A percentile compares a stretch with the other conserved stretches of the same genome.
These are phyloP conservation scores for Galeopterus variegatus DNA, from an alignment of 2,113 vertebrate species.

Conservation along the genomic window DNA sequence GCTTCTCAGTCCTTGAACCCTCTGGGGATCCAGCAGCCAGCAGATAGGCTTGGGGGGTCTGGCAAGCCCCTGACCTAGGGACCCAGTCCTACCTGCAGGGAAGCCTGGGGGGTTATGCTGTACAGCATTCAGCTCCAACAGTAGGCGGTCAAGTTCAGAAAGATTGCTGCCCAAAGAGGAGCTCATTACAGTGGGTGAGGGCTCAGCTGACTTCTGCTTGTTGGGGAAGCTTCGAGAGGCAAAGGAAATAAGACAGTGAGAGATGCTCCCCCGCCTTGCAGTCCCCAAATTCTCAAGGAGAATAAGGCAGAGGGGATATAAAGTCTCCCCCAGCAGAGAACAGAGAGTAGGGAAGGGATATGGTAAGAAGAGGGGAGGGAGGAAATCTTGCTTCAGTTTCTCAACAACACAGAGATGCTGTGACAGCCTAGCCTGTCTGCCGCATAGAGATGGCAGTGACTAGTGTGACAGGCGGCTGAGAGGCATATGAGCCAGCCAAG, in stretches of 20 bases:
- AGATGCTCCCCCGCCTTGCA: rapidly evolving
- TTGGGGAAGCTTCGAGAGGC: constrained; percentile 94
- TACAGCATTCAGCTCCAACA: constrained; percentile 97
- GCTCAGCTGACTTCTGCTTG: constrained; percentile 96
- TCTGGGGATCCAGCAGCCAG: neutral
- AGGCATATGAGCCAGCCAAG: neutral
- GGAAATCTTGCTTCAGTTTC: constrained; percentile 68
- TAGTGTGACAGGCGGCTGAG: neutral
- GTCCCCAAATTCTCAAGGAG: neutral
- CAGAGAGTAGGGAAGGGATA: neutral
- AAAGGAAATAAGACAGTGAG: neutral
- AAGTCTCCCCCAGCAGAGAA: neutral
- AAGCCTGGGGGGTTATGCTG: constrained; percentile 94
- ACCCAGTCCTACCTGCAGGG: constrained; percentile 90
- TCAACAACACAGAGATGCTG: neutral
- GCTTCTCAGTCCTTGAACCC: neutral
- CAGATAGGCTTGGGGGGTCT: neutral
- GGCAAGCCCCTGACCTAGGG: neutral
- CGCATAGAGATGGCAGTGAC: rapidly evolving
- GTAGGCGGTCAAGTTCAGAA: constrained; percentile 97
- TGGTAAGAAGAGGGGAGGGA: neutral
- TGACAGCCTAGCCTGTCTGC: neutral
- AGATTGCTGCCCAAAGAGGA: constrained; percentile 96
- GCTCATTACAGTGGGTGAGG: constrained; percentile 94
- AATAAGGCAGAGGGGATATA: rapidly evolving